Base-by-base conservation (phyloP, 1,140 invertebrate genomes). In the Hypothenemus hampei region DNA sequence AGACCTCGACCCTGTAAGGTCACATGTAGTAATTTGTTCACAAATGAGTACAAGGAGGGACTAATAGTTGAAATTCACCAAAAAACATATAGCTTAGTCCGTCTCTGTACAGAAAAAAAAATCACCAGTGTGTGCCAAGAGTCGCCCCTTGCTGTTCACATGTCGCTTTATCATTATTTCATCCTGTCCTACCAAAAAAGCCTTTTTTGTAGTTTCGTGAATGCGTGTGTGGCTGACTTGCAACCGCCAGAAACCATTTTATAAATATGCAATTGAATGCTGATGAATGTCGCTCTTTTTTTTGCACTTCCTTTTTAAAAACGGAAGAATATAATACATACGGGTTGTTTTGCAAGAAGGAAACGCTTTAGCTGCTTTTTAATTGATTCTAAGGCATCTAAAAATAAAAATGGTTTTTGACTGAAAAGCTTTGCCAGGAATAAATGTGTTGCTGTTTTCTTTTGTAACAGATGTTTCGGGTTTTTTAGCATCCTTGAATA, bases 1-100 rank as follows among this genome's bases (percentile, higher is more conserved):
- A 77, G 76, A 70, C 73, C 77, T 26, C 77, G 81, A 75, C 74
- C 79, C 73, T 81, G 80, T 81, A 78, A 80, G 79, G 15, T 39
- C 8, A 39, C 36, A 39, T 4, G 19, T 39, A 19, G 36, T 39
- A 39, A 18, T 11, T n/a, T 31, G 26, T 13, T 11, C 13, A 31
- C 26, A 31, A 31, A 31, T 13, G 13, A 31, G 13, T 11, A 31
- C 13, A 31, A 11, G 13, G 8, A 31, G 26, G 3, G 3, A 31
- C 3, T 31, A 8, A 31, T 31, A n/a, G n/a, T 20, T 29, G n/a
- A 22, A 29, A 15, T 3, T 26, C n/a, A 23, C 19, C 7, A 1
- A 15, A 15, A 13, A 31, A 31, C 1, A 2, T 22, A 43, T 6
- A 4, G 40, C 23, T 31, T n/a, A 53, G 18, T 57, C 37, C 77